phyloP scores from a whole-genome alignment of 2,113 vertebrate genomes.

The Notothenia coriiceps region DNA sequence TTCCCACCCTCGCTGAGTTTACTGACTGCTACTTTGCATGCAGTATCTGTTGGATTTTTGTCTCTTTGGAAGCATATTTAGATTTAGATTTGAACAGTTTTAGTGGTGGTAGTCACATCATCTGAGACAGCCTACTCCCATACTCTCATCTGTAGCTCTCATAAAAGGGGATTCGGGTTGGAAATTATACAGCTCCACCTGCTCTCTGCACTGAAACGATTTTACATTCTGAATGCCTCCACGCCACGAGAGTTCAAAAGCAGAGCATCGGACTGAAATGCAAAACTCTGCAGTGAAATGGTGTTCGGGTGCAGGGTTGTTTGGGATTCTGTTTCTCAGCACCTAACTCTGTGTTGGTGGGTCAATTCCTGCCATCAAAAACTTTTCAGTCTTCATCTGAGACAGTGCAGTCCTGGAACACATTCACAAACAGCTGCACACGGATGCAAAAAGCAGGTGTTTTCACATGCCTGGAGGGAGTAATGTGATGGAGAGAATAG shows the following conservation, averaged over 20 bases:
- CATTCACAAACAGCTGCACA: conserved; percentile 21
- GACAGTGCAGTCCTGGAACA: conserved; percentile 18
- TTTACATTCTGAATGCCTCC: conserved; percentile 54
- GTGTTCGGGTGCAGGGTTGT: conserved; percentile 40
- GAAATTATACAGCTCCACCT: conserved; percentile 38
- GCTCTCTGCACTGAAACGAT: conserved; percentile 19
- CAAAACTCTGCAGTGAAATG: conserved; percentile 66
- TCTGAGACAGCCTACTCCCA: conserved; percentile 3
- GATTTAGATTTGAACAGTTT: conserved; percentile 13
- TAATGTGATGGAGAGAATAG: conserved; percentile 3
- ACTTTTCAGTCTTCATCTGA: conserved; percentile 16
- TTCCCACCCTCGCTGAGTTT: conserved; percentile 16
- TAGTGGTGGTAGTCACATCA: conserved; percentile 11
- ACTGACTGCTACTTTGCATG: conserved; percentile 36
- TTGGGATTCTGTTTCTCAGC: conserved; percentile 50
- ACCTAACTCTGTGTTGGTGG: conserved; percentile 24
- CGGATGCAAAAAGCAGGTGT: conserved; percentile 61
- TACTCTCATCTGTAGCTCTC: conserved; percentile 18
- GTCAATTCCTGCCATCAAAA: conserved; percentile 49
- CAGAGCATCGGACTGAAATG: conserved; percentile 58
- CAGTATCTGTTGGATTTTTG: conserved; percentile 9
- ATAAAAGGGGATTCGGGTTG: neutral
- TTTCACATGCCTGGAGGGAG: conserved; percentile 54
- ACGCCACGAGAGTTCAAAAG: conserved; percentile 54
- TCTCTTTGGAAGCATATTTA: conserved; percentile 20